phyloP scores from a whole-genome alignment of 2,888 invertebrate species.

The Chymomyza fuscimana region DNA sequence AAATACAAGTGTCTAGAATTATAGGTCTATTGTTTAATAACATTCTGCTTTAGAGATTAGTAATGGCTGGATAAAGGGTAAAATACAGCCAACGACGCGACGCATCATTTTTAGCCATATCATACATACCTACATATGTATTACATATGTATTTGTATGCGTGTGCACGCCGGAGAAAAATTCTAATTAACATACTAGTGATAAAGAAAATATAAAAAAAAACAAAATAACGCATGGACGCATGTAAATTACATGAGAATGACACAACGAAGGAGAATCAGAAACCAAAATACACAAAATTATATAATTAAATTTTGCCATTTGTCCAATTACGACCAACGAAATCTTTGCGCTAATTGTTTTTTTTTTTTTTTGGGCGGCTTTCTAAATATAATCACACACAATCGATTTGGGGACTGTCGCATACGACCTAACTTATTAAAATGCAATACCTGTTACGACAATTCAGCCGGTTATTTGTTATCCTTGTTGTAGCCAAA shows the following conservation, averaged over 20 bases:
- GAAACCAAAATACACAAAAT: background rate
- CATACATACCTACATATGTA: background rate
- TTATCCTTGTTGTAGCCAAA: background rate
- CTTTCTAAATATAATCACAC: background rate
- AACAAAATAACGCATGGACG: background rate
- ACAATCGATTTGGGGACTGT: background rate
- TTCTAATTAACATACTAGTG: background rate
- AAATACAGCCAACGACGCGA: background rate
- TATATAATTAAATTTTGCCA: background rate
- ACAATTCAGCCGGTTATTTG: background rate
- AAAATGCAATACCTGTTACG: background rate
- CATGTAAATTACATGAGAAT: background rate
- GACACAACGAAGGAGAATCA: background rate
- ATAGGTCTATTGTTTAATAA: too few relatives aligned
- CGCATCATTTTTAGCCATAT: too few relatives aligned
- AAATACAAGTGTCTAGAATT: too few relatives aligned
- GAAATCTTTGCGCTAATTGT: background rate
- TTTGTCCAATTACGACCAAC: background rate
- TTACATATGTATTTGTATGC: conserved; percentile 11
- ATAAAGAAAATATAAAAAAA: background rate
- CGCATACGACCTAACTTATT: background rate
- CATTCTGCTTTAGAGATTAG: too few relatives aligned
- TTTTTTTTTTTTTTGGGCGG: background rate
- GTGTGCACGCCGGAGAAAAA: conserved; percentile 8
- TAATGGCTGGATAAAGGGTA: background rate